A percentile compares a stretch with the other conserved stretches of the same genome.
These are phyloP conservation scores for Amaurobius ferox DNA, from an alignment of 2,888 invertebrate genomes.

Conservation along the genomic window DNA sequence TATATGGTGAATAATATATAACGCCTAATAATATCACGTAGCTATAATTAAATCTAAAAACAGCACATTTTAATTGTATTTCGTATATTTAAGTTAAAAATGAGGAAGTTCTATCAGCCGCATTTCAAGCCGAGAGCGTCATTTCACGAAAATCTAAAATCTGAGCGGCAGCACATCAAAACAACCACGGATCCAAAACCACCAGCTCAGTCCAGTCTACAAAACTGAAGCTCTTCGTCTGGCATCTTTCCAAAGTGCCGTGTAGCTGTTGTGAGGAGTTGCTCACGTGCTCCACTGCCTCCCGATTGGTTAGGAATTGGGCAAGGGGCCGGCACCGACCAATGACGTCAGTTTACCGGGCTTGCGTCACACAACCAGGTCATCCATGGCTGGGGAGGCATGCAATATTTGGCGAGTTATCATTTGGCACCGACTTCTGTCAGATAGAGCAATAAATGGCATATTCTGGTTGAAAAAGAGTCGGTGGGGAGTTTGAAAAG, in stretches of 20 bases:
- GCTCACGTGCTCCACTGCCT: constrained; percentile 60
- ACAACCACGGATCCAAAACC: not conserved
- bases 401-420: constrained; percentile 43
- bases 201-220: not conserved
- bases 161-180: not conserved
- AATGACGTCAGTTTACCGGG: constrained; percentile 65
- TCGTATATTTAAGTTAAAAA: too few relatives aligned
- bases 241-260: constrained; percentile 58
- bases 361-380: constrained; percentile 71
- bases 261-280: constrained; percentile 55
- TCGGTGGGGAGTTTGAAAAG: constrained; percentile 64
- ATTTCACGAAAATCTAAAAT: not conserved
- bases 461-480: not conserved
- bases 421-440: not conserved
- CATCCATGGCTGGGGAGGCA: constrained; percentile 29
- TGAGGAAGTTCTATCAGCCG: too few relatives aligned
- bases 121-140: too few relatives aligned
- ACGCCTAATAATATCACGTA: too few relatives aligned
- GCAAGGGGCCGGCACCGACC: constrained; percentile 64
- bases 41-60: too few relatives aligned
- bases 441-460: constrained; percentile 29
- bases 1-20: too few relatives aligned
- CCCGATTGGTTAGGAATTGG: constrained; percentile 63
- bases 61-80: too few relatives aligned
- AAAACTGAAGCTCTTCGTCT: constrained; percentile 32